Percentiles rank a stretch among this genome's conserved stretches.
Conservation (phyloP, 2,113 vertebrate species). For the Siphamia tubifer region DNA sequence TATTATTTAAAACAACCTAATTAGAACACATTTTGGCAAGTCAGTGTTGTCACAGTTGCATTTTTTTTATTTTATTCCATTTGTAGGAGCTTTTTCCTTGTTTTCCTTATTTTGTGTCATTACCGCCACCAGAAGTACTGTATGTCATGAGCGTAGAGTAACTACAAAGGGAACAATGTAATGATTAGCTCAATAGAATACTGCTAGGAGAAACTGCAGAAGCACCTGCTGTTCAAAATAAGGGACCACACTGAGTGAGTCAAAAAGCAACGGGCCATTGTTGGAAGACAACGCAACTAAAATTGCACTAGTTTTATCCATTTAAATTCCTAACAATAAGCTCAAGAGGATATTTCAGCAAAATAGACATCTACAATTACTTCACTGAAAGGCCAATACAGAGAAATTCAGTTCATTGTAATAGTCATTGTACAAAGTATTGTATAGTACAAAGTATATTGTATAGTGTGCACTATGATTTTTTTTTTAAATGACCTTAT, state of each 20-base stretch:
- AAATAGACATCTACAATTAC: background rate
- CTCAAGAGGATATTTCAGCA: background rate
- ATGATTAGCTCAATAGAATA: background rate
- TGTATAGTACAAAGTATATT: no score
- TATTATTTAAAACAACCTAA: constrained; percentile 28
- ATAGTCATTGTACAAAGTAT: no score
- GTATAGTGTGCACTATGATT: no score
- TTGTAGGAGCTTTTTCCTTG: no score
- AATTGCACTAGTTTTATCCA: background rate
- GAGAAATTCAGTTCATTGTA: no score
- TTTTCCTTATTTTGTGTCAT: background rate
- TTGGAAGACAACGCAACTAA: background rate
- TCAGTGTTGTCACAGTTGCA: background rate
- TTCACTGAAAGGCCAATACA: background rate
- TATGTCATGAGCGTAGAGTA: no score
- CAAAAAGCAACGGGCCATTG: no score
- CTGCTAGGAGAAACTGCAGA: background rate
- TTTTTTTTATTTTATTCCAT: no score
- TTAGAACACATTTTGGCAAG: constrained; percentile 7
- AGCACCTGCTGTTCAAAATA: no score
- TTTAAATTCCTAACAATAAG: background rate
- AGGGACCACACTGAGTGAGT: no score
- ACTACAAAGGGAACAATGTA: background rate
- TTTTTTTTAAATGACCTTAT: no score
- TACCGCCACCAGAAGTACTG: background rate